Evolutionary conservation across 92 coral and sea anemone species (phyloP), one percentile per base, ranked within the genome.

Genomic region (Chrysogorgia sp.): DNA sequence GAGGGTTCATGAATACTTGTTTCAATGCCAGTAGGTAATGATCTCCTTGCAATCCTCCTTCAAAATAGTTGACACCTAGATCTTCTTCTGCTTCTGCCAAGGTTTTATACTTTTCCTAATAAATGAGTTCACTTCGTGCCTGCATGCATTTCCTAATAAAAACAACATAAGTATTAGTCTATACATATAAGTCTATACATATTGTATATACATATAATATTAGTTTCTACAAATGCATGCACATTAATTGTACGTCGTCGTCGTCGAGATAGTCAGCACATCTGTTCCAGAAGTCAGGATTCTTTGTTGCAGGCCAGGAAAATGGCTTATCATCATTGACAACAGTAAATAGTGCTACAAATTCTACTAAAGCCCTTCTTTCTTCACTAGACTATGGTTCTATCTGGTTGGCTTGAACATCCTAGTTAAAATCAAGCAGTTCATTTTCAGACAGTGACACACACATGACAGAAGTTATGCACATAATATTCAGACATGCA

Each of bases 251-350:
- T n/a, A n/a, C n/a, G n/a, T n/a, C n/a, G n/a, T n/a, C n/a, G n/a
- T n/a, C n/a, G n/a, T n/a, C n/a, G n/a, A n/a, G n/a, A n/a, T n/a
- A 0, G 15, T 77, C 76, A 20, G 82, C 82, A 63, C 82, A 77
- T 41, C 40, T 77, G 14, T 40, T 52, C 72, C 82, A 77, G 72
- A 60, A 77, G 22, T 32, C 56, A 13, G 78, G 69, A 40, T 77
- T 72, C 62, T 77, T 77, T 7, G 10, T 31, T 26, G 25, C 35
- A 24, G 78, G 78, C 78, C 78, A 71, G 24, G 14, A 45, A n/a
- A 71, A 71, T 29, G 78, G 60, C 13, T 48, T 25, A 12, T 52
- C 34, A 33, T 28, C 34, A 20, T 29, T 34, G 14, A 45, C 58
- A 3, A 72, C 72, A 12, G 82, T 33, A 60, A 40, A 77, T 23